A percentile compares a stretch with the other conserved stretches of the same genome.
phyloP scores from a whole-genome alignment of 2,113 vertebrate species.

The Cnemophilus loriae region DNA sequence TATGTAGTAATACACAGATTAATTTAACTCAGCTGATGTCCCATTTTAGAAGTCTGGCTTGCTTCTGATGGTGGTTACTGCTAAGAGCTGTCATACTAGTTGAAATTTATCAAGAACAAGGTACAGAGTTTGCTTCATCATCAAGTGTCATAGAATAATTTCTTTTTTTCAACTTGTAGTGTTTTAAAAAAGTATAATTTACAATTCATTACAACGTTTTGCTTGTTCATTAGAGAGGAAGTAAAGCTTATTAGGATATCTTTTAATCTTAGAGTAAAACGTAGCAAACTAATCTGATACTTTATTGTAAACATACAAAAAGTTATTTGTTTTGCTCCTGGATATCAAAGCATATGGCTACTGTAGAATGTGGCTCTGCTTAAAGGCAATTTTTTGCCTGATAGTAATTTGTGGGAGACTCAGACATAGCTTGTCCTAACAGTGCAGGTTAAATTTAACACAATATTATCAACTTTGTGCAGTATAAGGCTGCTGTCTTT shows the following conservation, averaged over 20 bases:
- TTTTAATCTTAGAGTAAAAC: background rate
- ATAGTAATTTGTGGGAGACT: background rate
- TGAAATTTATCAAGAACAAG: background rate
- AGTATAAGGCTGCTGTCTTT: background rate
- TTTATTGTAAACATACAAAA: background rate
- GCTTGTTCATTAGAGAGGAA: background rate
- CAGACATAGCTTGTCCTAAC: background rate
- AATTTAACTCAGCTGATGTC: background rate
- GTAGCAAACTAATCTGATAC: background rate
- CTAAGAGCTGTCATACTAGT: background rate
- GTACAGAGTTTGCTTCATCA: background rate
- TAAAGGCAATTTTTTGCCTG: background rate
- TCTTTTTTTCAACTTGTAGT: background rate
- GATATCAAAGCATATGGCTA: background rate
- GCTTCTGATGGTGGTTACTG: background rate
- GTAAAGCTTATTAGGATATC: background rate
- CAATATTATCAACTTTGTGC: rapidly evolving
- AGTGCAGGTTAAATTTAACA: background rate
- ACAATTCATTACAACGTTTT: background rate
- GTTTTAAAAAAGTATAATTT: background rate
- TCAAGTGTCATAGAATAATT: background rate
- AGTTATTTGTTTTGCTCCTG: background rate
- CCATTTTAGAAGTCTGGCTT: background rate
- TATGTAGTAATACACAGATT: background rate
- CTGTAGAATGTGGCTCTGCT: background rate